Percentiles rank a stretch among this genome's conserved stretches.
phyloP scores from a whole-genome alignment of 53 echinoderm and acorn worm species.

The Hippasteria phrygiana region DNA sequence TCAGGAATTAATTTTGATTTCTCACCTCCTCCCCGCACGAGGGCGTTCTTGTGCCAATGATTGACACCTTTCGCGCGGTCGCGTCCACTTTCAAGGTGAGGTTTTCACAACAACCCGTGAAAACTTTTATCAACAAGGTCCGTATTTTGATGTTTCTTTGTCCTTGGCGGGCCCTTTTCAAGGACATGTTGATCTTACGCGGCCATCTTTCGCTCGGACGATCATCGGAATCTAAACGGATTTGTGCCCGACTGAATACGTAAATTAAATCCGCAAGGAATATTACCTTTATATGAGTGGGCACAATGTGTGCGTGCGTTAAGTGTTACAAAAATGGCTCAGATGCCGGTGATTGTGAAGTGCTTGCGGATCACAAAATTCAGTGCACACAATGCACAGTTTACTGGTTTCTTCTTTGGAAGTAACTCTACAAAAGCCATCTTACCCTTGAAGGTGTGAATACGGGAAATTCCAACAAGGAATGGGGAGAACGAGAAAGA shows the following conservation, averaged over 20 bases:
- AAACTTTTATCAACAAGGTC: constrained; percentile 18
- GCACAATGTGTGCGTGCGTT: constrained; percentile 37
- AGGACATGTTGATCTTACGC: constrained; percentile 39
- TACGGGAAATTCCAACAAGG: background rate
- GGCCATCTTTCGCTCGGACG: constrained; percentile 13
- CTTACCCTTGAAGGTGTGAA: constrained; percentile 36
- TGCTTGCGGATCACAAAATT: constrained; percentile 20
- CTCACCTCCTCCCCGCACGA: constrained; percentile 57
- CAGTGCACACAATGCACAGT: constrained; percentile 1
- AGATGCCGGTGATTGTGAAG: background rate
- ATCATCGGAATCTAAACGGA: constrained; percentile 9
- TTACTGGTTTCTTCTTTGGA: background rate
- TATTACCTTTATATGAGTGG: background rate
- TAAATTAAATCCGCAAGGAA: constrained; percentile 17
- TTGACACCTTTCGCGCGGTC: constrained; percentile 31
- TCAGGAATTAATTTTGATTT: constrained; percentile 31
- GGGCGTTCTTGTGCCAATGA: constrained; percentile 53
- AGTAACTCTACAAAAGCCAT: background rate
- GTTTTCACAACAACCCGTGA: background rate
- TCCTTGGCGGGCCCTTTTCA: background rate
- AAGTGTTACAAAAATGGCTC: constrained; percentile 59
- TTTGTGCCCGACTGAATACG: background rate
- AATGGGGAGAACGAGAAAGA: background rate
- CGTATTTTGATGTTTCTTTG: constrained; percentile 24
- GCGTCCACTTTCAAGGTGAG: background rate